Evolutionary conservation across 1,140 invertebrate species (phyloP).

Genomic region (Amyelois transitella): DNA sequence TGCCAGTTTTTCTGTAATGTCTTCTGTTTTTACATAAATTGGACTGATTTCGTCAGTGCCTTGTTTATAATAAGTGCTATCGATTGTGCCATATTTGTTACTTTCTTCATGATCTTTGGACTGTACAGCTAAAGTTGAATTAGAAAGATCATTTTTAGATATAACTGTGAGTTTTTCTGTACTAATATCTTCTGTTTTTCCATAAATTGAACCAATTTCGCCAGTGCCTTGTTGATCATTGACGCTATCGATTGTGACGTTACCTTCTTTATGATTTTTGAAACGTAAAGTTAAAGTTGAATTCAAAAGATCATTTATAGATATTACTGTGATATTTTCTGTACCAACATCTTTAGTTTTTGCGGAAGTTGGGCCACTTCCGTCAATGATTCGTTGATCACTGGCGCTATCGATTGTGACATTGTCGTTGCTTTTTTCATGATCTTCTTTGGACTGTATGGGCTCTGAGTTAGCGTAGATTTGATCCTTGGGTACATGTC

Average conservation of each 20-base stretch:
- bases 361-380: constrained; percentile 54
- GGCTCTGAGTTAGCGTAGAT: constrained; percentile 18
- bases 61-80: constrained; percentile 54
- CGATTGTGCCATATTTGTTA: constrained; percentile 33
- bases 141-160: no score
- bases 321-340: constrained; percentile 48
- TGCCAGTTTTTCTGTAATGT: no score
- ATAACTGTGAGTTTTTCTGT: no score
- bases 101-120: constrained; percentile 45
- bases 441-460: constrained; percentile 37
- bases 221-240: no score
- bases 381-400: constrained; percentile 51
- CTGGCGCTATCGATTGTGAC: constrained; percentile 46
- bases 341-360: constrained; percentile 55
- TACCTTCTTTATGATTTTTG: no score
- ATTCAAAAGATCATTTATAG: constrained; percentile 16
- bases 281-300: no score
- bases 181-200: no score
- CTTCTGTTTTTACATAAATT: no score
- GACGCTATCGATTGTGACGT: no score
- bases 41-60: constrained; percentile 43
- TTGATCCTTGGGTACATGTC: constrained; percentile 39
- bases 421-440: constrained; percentile 47
- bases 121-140: no score
- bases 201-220: no score